Evolutionary conservation across 2,888 invertebrate species (phyloP).

Genomic region (Megastigmus dorsalis): DNA sequence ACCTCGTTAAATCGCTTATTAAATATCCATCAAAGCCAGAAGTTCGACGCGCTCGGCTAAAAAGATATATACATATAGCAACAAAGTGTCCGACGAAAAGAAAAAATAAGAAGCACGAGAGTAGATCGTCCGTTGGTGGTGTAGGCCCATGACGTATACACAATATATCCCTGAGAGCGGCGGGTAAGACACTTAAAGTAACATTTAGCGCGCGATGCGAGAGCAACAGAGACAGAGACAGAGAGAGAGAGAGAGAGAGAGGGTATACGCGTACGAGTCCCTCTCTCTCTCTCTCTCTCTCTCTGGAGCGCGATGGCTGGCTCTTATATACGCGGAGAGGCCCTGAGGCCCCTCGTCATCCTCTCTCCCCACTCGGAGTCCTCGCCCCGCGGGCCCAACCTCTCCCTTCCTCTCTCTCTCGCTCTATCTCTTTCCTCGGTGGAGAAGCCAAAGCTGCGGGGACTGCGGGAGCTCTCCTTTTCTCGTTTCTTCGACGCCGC

Average conservation of each 20-base stretch:
- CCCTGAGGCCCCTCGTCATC: background rate
- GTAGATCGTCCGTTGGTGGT: background rate
- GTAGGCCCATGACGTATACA: background rate
- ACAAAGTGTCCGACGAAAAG: background rate
- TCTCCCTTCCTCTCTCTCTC: background rate
- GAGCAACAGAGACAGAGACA: too few species aligned
- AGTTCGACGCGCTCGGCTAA: slow-evolving; percentile 22
- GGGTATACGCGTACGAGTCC: background rate
- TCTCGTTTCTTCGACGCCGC: slow-evolving; percentile 43
- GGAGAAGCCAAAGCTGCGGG: background rate
- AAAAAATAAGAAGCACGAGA: slow-evolving; percentile 2
- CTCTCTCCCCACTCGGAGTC: background rate
- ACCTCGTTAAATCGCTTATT: slow-evolving; percentile 28
- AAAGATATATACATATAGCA: too few species aligned
- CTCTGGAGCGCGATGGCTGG: too few species aligned
- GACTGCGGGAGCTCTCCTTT: slow-evolving; percentile 12
- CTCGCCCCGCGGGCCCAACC: background rate
- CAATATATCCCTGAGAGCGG: background rate
- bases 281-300: background rate
- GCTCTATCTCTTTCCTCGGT: background rate
- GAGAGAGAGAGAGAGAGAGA: background rate
- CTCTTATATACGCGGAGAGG: too few species aligned
- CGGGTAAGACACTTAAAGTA: slow-evolving; percentile 29
- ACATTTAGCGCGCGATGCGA: slow-evolving; percentile 18
- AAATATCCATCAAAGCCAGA: slow-evolving; percentile 9